phyloP scores from a whole-genome alignment of 2,113 vertebrate species.

The Lathamus discolor region DNA sequence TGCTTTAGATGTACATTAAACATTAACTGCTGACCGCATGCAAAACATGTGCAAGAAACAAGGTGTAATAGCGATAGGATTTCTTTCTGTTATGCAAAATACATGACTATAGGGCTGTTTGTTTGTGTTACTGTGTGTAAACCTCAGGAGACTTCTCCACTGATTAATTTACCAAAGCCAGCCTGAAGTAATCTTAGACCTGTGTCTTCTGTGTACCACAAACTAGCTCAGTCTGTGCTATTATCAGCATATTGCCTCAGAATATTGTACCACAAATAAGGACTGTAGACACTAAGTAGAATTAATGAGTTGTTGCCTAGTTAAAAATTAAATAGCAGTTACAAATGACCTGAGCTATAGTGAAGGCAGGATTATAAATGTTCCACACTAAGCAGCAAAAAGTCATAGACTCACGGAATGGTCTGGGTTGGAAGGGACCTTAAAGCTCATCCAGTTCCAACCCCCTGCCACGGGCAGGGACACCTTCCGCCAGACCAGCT shows the following conservation, averaged over 20 bases:
- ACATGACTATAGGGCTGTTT: neutral
- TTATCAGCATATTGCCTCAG: constrained; percentile 9
- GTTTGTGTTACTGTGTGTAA: neutral
- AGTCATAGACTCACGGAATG: neutral
- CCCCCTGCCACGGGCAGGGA: too few species aligned
- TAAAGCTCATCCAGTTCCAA: neutral
- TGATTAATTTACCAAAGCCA: constrained; percentile 9
- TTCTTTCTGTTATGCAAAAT: constrained; percentile 27
- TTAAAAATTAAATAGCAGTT: constrained; percentile 44
- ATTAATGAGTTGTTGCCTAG: constrained; percentile 32
- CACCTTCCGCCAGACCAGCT: neutral
- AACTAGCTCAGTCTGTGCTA: neutral
- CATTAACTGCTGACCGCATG: constrained; percentile 11
- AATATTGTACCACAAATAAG: neutral
- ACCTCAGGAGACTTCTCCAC: neutral
- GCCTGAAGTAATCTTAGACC: neutral
- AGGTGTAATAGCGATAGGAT: neutral
- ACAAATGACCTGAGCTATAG: neutral
- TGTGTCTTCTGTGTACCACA: neutral
- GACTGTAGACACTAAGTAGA: neutral
- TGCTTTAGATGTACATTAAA: neutral
- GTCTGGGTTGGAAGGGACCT: neutral
- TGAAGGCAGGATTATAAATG: neutral
- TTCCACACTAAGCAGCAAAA: neutral
- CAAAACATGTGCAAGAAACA: neutral